Evolutionary conservation across 1,140 invertebrate species (phyloP), one percentile per base, ranked within the genome.

Genomic region (Mya arenaria): DNA sequence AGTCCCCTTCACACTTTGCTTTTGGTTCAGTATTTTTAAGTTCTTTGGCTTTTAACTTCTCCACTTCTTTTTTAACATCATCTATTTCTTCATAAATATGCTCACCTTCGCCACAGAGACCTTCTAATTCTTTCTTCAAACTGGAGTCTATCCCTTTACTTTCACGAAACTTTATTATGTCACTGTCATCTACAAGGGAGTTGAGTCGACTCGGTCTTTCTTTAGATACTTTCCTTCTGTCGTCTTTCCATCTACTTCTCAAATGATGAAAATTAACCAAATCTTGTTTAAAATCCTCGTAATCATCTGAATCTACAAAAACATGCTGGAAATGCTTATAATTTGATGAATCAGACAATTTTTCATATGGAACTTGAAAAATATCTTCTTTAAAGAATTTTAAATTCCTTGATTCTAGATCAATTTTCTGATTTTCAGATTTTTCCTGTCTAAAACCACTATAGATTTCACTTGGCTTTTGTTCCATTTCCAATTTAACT

Each of bases 271-370:
- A 89, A 73, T 90, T 85, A 17, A 78, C 63, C 65, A 90, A 84
- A 60, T 90, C 89, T 36, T 88, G 86, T 73, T 91, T 91, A 75
- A 91, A 89, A 28, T 90, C 90, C 68, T 91, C 90, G 84, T 90
- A 91, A 69, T 91, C 90, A n/a, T 89, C 77, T 66, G 90, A 89
- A 84, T 89, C 89, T 13, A 75, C 32, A 82, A 90, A 91, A 23
- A 88, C 89, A 85, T 89, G 75, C 19, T 84, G 84, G 37, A 89
- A 84, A 77, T 88, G 86, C 23, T 81, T 84, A 39, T 85, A 90
- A 62, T 32, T 73, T 25, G 79, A 39, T 17, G 87, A 87, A 17
- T 80, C 72, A 41, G 66, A 30, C 10, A 91, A 73, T 36, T 89
- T 86, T 32, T 82, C 62, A 71, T 85, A 91, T 37, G 84, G 85